Evolutionary conservation across 1,140 invertebrate species (phyloP).

Genomic region (Drosophila busckii): DNA sequence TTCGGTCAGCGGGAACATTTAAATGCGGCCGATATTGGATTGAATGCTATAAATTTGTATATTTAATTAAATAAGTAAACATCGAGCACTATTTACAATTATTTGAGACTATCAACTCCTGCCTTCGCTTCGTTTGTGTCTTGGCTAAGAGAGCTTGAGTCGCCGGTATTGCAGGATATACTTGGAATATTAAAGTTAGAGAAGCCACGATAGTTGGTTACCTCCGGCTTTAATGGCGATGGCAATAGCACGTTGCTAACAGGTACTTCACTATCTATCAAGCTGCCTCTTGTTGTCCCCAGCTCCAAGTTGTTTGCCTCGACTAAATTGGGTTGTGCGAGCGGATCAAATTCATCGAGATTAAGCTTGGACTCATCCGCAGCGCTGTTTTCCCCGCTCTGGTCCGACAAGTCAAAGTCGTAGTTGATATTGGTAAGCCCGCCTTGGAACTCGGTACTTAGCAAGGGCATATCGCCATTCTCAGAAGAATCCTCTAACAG

Average conservation of each 20-base stretch:
- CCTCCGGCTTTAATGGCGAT: conserved; percentile 82
- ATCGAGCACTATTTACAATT: conserved; percentile 45
- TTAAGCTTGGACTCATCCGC: conserved; percentile 80
- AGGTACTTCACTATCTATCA: conserved; percentile 81
- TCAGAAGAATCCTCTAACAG: conserved; percentile 79
- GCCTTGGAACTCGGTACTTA: conserved; percentile 78
- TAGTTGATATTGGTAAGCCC: conserved; percentile 86
- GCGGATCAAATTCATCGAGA: conserved; percentile 79
- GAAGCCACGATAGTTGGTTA: conserved; percentile 84
- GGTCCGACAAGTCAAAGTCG: conserved; percentile 85
- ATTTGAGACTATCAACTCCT: conserved; percentile 1
- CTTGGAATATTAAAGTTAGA: conserved; percentile 84
- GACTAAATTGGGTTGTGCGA: conserved; percentile 32
- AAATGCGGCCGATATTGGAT: too few relatives aligned
- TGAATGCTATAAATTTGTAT: too few relatives aligned
- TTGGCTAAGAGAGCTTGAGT: conserved; percentile 74
- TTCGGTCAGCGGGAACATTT: too few relatives aligned
- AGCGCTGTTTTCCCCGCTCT: conserved; percentile 84
- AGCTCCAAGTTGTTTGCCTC: conserved; percentile 24
- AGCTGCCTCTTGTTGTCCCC: conserved; percentile 58
- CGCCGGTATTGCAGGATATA: conserved; percentile 86
- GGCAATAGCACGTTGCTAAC: conserved; percentile 81
- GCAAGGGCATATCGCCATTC: conserved; percentile 82
- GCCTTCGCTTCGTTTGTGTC: conserved; percentile 15
- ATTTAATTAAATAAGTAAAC: conserved; percentile 54